Evolutionary conservation across 1,140 invertebrate genomes (phyloP).

Genomic region (Drosophila subpulchrella): DNA sequence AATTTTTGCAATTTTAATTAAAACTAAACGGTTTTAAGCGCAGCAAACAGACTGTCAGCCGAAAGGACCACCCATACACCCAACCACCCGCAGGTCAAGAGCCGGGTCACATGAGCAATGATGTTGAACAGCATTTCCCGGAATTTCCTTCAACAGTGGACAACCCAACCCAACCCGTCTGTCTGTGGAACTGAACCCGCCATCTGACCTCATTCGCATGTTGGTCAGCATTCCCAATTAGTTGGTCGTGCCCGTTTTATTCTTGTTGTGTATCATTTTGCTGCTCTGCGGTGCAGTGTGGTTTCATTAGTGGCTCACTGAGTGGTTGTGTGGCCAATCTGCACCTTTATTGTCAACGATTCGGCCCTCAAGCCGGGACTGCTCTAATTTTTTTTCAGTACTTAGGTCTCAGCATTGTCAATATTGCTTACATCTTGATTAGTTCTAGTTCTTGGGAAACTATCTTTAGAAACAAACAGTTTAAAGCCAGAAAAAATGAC

Average conservation of each 20-base stretch:
- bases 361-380: conserved; percentile 6
- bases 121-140: conserved; percentile 9
- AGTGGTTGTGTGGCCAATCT: conserved; percentile 24
- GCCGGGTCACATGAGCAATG: conserved; percentile 23
- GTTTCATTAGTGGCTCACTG: conserved; percentile 51
- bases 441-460: background rate
- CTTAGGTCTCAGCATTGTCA: background rate
- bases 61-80: too few relatives aligned
- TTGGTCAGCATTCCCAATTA: conserved; percentile 54
- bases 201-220: conserved; percentile 53
- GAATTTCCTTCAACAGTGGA: conserved; percentile 23
- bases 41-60: conserved; percentile 23
- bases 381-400: conserved; percentile 33
- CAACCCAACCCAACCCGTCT: background rate
- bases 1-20: conserved; percentile 46
- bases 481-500: too few relatives aligned
- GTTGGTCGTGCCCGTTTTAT: conserved; percentile 18
- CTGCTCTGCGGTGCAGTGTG: conserved; percentile 43
- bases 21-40: conserved; percentile 49
- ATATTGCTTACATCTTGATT: background rate
- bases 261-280: conserved; percentile 28
- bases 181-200: conserved; percentile 3
- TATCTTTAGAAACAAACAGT: background rate
- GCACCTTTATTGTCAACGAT: conserved; percentile 46
- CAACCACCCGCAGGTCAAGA: conserved; percentile 11